Percentiles rank a stretch among this genome's conserved stretches.
Evolutionary conservation across 2,888 invertebrate species (phyloP).

Genomic region (Cantharis lateralis): DNA sequence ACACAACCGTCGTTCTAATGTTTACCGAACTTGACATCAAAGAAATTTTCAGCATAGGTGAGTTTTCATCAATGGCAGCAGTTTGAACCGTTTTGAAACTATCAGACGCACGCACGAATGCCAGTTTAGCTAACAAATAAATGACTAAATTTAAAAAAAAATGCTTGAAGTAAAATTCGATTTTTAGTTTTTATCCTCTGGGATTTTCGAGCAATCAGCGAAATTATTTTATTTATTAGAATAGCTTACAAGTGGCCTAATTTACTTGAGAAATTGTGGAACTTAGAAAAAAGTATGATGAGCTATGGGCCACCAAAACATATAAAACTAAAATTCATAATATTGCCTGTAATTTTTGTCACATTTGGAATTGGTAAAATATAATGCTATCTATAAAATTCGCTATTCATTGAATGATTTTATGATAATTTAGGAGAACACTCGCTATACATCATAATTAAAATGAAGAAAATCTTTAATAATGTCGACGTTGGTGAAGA

Average conservation of each 20-base stretch:
- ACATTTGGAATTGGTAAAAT: slow-evolving; percentile 12
- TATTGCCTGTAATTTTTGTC: slow-evolving; percentile 9
- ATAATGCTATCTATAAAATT: not conserved
- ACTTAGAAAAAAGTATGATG: slow-evolving; percentile 23
- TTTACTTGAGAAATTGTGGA: slow-evolving; percentile 22
- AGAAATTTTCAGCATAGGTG: slow-evolving; percentile 16
- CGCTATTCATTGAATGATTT: not conserved
- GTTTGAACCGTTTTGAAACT: too few relatives aligned
- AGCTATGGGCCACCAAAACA: slow-evolving; percentile 3
- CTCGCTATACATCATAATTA: not conserved
- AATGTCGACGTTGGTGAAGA: not conserved
- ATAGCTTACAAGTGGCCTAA: slow-evolving; percentile 23
- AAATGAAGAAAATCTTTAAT: not conserved
- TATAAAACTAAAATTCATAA: slow-evolving; percentile 9
- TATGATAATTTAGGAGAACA: slow-evolving; percentile 9
- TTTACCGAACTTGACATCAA: not conserved
- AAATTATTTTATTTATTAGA: slow-evolving; percentile 10
- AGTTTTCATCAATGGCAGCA: not conserved
- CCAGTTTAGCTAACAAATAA: too few relatives aligned
- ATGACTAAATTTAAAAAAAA: too few relatives aligned
- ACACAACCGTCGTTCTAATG: not conserved
- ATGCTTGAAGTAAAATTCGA: not conserved
- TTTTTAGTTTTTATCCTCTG: slow-evolving; percentile 21
- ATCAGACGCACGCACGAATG: too few relatives aligned
- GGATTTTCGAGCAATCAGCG: slow-evolving; percentile 13